phyloP scores from a whole-genome alignment of 2,888 invertebrate species.

The Acleris cristana region DNA sequence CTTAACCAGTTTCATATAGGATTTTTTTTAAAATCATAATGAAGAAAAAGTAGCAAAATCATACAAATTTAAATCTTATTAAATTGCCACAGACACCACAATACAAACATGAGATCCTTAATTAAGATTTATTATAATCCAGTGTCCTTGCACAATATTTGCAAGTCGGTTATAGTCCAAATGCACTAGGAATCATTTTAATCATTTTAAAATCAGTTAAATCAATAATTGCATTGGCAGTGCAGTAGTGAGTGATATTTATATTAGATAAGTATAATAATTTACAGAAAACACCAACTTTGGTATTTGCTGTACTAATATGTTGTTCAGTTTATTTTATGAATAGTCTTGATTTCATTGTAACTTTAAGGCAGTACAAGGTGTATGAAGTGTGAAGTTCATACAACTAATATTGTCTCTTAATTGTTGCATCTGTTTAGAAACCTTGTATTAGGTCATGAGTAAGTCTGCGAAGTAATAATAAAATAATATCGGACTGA shows the following conservation, averaged over 20 bases:
- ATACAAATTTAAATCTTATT: conserved; percentile 4
- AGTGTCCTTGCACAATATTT: conserved; percentile 16
- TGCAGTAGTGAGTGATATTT: conserved; percentile 50
- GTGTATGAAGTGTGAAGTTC: too few species aligned
- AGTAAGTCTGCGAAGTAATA: not conserved
- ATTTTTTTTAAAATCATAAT: too few species aligned
- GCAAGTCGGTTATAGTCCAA: not conserved
- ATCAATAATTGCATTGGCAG: conserved; percentile 57
- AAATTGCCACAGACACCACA: not conserved
- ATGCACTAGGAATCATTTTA: conserved; percentile 21
- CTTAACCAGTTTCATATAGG: too few species aligned
- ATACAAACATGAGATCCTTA: conserved; percentile 36
- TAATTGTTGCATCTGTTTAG: too few species aligned
- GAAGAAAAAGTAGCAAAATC: conserved; percentile 15
- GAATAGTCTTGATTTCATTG: too few species aligned
- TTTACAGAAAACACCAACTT: conserved; percentile 2
- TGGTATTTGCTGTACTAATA: too few species aligned
- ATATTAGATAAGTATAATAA: conserved; percentile 27
- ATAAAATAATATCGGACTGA: not conserved
- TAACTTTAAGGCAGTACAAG: too few species aligned
- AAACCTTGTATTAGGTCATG: too few species aligned
- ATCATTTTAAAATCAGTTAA: conserved; percentile 42
- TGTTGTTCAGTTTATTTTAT: not conserved
- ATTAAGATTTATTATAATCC: conserved; percentile 31
- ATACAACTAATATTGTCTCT: too few species aligned